A percentile compares a stretch with the other conserved stretches of the same genome.
Conservation (phyloP, 2,113 vertebrate species). For the Rhinopomastus cyanomelas region DNA sequence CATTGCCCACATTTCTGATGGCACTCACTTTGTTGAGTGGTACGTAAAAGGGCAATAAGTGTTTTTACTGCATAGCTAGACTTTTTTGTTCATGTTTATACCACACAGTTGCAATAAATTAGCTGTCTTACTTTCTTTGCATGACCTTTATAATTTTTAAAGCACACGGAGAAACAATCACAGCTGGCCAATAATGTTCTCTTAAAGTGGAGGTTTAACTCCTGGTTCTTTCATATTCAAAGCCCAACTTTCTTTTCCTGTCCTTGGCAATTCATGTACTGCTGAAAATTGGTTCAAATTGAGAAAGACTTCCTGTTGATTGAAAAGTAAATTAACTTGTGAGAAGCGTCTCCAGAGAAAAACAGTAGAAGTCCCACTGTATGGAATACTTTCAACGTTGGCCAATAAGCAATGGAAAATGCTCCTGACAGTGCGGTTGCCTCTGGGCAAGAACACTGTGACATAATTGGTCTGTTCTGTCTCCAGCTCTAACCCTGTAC, state of each 20-base stretch:
- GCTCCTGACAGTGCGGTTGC: neutral
- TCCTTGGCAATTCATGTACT: neutral
- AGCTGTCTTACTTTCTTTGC: neutral
- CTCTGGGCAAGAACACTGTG: neutral
- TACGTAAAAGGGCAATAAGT: neutral
- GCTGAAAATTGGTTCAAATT: neutral
- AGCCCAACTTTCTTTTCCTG: neutral
- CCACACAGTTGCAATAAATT: neutral
- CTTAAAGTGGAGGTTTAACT: neutral
- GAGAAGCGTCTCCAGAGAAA: neutral
- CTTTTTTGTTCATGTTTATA: neutral
- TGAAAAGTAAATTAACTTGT: neutral
- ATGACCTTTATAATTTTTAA: neutral
- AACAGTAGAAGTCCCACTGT: neutral
- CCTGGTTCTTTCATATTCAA: neutral
- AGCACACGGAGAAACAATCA: neutral
- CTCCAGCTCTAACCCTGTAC: neutral
- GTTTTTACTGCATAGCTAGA: neutral
- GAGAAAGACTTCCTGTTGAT: neutral
- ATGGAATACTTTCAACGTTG: neutral
- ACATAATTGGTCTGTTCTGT: neutral
- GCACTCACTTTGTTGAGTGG: neutral
- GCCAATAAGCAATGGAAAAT: neutral
- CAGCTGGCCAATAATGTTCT: neutral
- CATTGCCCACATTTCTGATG: accelerated